Conservation (phyloP, 2,113 vertebrate species). For the Furnarius figulus region DNA sequence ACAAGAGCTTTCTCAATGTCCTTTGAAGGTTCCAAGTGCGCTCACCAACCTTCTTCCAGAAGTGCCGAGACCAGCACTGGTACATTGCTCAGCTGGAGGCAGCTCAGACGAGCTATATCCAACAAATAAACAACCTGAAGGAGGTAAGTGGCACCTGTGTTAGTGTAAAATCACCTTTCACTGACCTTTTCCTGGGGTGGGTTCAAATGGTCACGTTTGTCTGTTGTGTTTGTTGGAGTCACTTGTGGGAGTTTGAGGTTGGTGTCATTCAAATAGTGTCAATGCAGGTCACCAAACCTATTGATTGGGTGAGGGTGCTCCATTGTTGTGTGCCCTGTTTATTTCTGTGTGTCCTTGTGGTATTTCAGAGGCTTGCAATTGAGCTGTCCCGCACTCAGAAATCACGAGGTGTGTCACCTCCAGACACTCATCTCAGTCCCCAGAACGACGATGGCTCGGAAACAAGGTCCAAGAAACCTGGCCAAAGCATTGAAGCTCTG, state of each 20-base stretch:
- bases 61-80: conserved; percentile 97
- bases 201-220: not conserved
- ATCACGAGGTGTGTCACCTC: conserved; percentile 89
- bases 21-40: conserved; percentile 92
- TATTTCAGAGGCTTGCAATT: conserved; percentile 88
- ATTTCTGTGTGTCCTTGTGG: not conserved
- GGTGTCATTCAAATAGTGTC: not conserved
- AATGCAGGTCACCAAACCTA: not conserved
- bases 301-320: not conserved
- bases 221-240: not conserved
- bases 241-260: not conserved
- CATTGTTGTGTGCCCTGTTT: not conserved
- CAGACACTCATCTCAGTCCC: conserved; percentile 84
- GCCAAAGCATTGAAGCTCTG: conserved; percentile 66
- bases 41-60: conserved; percentile 97
- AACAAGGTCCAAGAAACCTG: conserved; percentile 76
- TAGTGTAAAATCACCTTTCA: not conserved
- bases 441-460: conserved; percentile 82
- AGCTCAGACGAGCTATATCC: conserved; percentile 91
- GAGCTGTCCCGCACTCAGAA: conserved; percentile 92
- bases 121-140: conserved; percentile 98
- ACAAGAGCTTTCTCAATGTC: not conserved
- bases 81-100: conserved; percentile 97
- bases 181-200: not conserved
- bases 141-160: conserved; percentile 78